phyloP scores from a whole-genome alignment of 2,113 vertebrate species.

The Coryphaenoides rupestris region DNA sequence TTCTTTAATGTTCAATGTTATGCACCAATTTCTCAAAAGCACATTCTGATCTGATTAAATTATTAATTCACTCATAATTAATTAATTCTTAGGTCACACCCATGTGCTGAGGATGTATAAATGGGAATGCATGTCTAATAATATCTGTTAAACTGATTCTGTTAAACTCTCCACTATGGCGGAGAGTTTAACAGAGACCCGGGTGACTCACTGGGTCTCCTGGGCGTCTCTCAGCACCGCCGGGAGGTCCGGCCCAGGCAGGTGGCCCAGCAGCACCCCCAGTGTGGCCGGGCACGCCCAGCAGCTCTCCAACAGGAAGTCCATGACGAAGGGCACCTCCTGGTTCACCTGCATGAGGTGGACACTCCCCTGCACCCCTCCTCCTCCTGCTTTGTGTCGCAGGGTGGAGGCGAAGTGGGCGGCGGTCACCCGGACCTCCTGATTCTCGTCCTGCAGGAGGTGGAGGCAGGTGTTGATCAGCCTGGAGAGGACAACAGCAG shows the following conservation, averaged over 20 bases:
- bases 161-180: too few relatives aligned
- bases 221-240: constrained; percentile 55
- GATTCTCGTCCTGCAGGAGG: constrained; percentile 84
- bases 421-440: constrained; percentile 70
- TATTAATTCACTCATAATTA: neutral
- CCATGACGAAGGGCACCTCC: constrained; percentile 71
- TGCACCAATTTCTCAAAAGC: too few relatives aligned
- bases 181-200: too few relatives aligned
- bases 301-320: constrained; percentile 69
- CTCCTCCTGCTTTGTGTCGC: neutral
- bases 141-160: too few relatives aligned
- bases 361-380: constrained; percentile 1
- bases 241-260: constrained; percentile 71
- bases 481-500: constrained; percentile 46
- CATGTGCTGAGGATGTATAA: too few relatives aligned
- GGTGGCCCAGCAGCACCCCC: constrained; percentile 68
- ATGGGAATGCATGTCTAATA: too few relatives aligned
- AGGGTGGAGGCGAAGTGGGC: constrained; percentile 71
- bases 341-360: constrained; percentile 72
- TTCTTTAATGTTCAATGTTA: too few relatives aligned
- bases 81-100: too few relatives aligned
- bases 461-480: constrained; percentile 71
- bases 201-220: constrained; percentile 58
- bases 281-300: constrained; percentile 66
- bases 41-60: neutral